Evolutionary conservation across 2,888 invertebrate species (phyloP), one percentile per base, ranked within the genome.

Genomic region (Idaea aversata): DNA sequence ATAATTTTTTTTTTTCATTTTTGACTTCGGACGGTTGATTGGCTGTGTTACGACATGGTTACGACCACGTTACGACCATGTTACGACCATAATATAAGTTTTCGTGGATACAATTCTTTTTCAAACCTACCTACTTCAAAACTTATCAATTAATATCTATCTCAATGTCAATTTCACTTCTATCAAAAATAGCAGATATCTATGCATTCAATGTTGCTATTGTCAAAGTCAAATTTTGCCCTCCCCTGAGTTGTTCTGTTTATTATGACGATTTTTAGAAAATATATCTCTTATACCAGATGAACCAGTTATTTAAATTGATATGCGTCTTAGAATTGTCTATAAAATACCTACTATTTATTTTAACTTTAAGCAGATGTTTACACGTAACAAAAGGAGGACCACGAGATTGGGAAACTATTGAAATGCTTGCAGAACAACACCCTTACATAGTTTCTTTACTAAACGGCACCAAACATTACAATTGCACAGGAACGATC

Each of bases 371-470:
- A 73, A 61, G 64, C 15, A 61, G 66, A 57, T 38, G 62, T 57
- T 61, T 63, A 57, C 47, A 62, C 16, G 63, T 62, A 15, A 67
- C 67, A 65, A 57, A 16, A 62, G 35, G 59, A 59, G 58, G 36
- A 63, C 67, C 75, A 38, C 60, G 66, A 34, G 72, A 81, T 59
- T 86, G 86, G 86, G 76, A 38, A 67, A 61, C 67, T 57, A 75
- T 88, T 68, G 90, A 90, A 78, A 59, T 63, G 15, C 72, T 90
- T 36, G 86, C 87, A 60, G 90, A 90, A 78, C 67, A 79, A 63
- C 75, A 88, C 68, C 86, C 89, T 0, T 90, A 82, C 66, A 66
- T 90, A 15, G 86, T 85, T 5, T 88, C 84, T 3, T 70, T 91
- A 61, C 71, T 90, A 62, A 81, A 82, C 63, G 25, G 65, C 16